A percentile compares a stretch with the other conserved stretches of the same genome.
Conservation (phyloP, 2,113 vertebrate genomes). For the Helogale parvula region DNA sequence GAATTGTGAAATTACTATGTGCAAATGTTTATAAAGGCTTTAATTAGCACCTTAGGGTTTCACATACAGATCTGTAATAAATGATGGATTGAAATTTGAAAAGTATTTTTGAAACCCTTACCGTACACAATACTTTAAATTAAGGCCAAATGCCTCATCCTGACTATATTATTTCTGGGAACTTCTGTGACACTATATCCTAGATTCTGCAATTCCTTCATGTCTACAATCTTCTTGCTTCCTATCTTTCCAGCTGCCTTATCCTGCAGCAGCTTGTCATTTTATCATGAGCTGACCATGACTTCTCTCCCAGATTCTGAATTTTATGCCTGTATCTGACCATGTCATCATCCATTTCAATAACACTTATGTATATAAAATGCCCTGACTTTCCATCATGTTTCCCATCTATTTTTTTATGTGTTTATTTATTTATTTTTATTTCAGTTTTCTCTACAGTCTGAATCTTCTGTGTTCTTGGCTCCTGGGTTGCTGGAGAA, state of each 20-base stretch:
- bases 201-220: not conserved
- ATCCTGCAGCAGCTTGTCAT: not conserved
- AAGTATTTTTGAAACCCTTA: conserved; percentile 15
- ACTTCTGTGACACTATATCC: not conserved
- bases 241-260: not conserved
- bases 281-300: not conserved
- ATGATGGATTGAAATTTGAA: conserved; percentile 48
- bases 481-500: not conserved
- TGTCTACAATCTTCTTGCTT: not conserved
- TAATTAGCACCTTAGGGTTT: conserved; percentile 64
- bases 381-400: not conserved
- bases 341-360: not conserved
- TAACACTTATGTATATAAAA: not conserved
- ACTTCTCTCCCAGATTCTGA: not conserved
- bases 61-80: conserved; percentile 61
- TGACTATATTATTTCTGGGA: conserved; percentile 17
- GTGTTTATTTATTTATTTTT: not conserved
- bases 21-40: conserved; percentile 54
- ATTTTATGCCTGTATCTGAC: not conserved
- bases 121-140: conserved; percentile 45
- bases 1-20: conserved; percentile 62
- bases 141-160: not conserved
- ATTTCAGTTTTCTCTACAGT: not conserved
- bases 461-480: not conserved
- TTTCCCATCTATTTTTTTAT: not conserved